These are phyloP conservation scores for Leptobrachium leishanense DNA, from an alignment of 2,113 vertebrate species.

Conservation along the genomic window DNA sequence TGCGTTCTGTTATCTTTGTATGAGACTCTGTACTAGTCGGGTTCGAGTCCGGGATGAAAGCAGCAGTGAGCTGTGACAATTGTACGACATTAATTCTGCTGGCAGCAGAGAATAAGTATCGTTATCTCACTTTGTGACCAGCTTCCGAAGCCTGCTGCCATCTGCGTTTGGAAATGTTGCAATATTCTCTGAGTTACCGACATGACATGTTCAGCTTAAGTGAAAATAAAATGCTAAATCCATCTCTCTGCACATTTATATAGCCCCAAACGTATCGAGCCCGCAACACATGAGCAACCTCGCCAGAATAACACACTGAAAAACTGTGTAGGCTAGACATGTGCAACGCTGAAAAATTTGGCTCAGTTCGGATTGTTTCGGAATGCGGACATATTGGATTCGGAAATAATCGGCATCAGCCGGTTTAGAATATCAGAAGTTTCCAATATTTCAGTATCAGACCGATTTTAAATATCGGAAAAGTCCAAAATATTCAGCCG, in stretches of 20 bases:
- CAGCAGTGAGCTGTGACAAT: not conserved
- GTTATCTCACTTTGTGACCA: not conserved
- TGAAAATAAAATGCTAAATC: conserved; percentile 11
- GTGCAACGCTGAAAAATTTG: too few species aligned
- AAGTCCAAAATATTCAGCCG: too few species aligned
- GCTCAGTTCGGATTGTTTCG: too few species aligned
- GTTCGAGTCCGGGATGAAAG: not conserved
- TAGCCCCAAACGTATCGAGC: not conserved
- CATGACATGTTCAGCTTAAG: not conserved
- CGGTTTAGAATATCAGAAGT: too few species aligned
- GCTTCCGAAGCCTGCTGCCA: not conserved
- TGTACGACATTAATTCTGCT: not conserved
- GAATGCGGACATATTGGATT: too few species aligned
- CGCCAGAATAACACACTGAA: too few species aligned
- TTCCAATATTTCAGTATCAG: too few species aligned
- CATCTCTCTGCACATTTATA: conserved; percentile 20
- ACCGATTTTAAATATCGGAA: too few species aligned
- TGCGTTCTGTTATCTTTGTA: conserved; percentile 18
- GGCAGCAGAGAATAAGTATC: not conserved
- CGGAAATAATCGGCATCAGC: too few species aligned
- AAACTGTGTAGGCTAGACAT: too few species aligned
- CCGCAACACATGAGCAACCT: too few species aligned
- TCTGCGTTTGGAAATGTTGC: not conserved
- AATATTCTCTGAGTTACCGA: not conserved
- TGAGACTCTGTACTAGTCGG: conserved; percentile 4